A percentile compares a stretch with the other conserved stretches of the same genome.
Conservation (phyloP, 2,797 vertebrate genomes). For the Pampus argenteus region DNA sequence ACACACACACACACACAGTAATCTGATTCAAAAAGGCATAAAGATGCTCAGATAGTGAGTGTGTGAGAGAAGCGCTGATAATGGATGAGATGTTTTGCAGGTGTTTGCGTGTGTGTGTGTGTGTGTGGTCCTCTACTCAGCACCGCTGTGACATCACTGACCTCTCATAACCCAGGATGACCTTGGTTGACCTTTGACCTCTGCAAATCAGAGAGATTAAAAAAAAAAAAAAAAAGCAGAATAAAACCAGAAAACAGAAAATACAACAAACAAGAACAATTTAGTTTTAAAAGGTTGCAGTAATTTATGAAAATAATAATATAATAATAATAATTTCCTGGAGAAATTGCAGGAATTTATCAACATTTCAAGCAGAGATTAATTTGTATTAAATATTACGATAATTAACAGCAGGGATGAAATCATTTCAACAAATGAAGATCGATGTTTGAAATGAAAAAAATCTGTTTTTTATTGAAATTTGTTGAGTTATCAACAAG, state of each 20-base stretch:
- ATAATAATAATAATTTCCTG: too few relatives aligned
- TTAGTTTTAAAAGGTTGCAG: too few relatives aligned
- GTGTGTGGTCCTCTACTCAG: neutral
- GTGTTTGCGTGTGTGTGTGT: conserved; percentile 6
- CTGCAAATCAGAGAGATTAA: conserved; percentile 12
- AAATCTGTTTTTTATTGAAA: too few relatives aligned
- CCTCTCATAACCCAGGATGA: conserved; percentile 5
- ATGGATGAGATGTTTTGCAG: neutral
- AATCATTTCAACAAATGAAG: too few relatives aligned
- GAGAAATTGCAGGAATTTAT: too few relatives aligned
- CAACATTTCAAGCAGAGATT: too few relatives aligned
- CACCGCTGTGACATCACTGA: neutral
- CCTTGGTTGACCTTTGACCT: conserved; percentile 31
- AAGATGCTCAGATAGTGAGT: conserved; percentile 31
- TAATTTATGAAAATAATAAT: too few relatives aligned
- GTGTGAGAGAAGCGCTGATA: conserved; percentile 10
- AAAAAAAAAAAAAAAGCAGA: neutral
- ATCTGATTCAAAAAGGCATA: conserved; percentile 17
- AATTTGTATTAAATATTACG: too few relatives aligned
- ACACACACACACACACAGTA: neutral
- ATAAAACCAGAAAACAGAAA: neutral
- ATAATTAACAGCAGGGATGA: too few relatives aligned
- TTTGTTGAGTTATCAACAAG: neutral
- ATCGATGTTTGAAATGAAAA: too few relatives aligned
- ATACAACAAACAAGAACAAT: neutral